A percentile compares a stretch with the other conserved stretches of the same genome.
Evolutionary conservation across 2,797 vertebrate genomes (phyloP).

Genomic region (Tenualosa thibaudeaui): DNA sequence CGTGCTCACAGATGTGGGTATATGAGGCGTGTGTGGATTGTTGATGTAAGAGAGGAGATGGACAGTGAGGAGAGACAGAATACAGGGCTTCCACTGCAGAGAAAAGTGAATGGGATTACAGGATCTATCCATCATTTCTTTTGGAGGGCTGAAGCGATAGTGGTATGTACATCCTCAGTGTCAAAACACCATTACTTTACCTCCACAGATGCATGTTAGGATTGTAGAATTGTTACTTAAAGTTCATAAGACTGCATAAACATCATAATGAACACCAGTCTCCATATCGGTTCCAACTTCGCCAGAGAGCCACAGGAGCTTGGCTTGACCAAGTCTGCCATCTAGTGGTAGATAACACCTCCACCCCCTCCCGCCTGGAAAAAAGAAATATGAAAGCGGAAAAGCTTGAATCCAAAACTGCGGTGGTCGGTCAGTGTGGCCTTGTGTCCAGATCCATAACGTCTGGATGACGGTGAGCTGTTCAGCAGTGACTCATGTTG

Average conservation of each 20-base stretch:
- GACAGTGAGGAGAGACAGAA: neutral
- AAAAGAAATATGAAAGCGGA: neutral
- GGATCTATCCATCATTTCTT: neutral
- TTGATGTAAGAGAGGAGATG: conserved; percentile 3
- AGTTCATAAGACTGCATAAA: neutral
- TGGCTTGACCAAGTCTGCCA: conserved; percentile 58
- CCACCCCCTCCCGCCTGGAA: neutral
- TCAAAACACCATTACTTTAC: neutral
- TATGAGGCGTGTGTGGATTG: neutral
- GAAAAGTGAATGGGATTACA: neutral
- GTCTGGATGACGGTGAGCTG: conserved; percentile 35
- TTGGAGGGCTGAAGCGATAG: neutral
- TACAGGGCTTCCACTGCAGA: neutral
- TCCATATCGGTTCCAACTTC: neutral
- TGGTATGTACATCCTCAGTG: neutral
- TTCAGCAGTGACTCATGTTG: conserved; percentile 42
- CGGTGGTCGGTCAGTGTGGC: neutral
- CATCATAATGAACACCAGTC: neutral
- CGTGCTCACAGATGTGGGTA: neutral
- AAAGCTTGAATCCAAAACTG: neutral
- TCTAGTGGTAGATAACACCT: conserved; percentile 51
- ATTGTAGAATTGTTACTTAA: neutral
- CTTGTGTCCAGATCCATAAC: conserved; percentile 26
- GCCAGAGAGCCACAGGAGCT: neutral
- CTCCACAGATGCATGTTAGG: neutral